Percentiles rank a stretch among this genome's conserved stretches.
Evolutionary conservation across 2,113 vertebrate genomes (phyloP).

Genomic region (Thymallus thymallus): DNA sequence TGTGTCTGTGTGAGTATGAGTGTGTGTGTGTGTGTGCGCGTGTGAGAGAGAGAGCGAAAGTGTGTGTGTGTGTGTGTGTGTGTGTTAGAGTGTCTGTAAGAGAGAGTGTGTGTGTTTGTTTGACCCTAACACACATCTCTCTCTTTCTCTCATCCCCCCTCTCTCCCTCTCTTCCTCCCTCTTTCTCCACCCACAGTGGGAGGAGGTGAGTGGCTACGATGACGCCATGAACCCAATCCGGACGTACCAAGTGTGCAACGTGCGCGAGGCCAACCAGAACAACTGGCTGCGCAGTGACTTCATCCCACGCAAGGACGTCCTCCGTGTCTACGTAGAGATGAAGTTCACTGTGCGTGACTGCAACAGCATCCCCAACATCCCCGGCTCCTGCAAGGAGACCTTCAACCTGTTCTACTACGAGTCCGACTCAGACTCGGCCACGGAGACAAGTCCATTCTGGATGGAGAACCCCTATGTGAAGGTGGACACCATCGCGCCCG

Average conservation of each 20-base stretch:
- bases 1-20: too few species aligned
- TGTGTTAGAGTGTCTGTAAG: too few species aligned
- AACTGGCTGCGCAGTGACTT: slow-evolving; percentile 97
- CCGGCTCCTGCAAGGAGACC: slow-evolving; percentile 97
- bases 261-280: slow-evolving; percentile 88
- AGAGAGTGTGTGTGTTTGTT: too few species aligned
- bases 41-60: too few species aligned
- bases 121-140: background rate
- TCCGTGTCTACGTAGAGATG: slow-evolving; percentile 93
- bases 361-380: slow-evolving; percentile 96
- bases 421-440: slow-evolving; percentile 91
- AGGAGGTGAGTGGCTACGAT: slow-evolving; percentile 95
- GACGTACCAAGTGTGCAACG: slow-evolving; percentile 96
- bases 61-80: too few species aligned
- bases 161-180: background rate
- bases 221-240: slow-evolving; percentile 96
- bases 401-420: slow-evolving; percentile 99
- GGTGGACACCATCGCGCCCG: slow-evolving; percentile 98
- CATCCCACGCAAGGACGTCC: slow-evolving; percentile 87
- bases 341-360: slow-evolving; percentile 96
- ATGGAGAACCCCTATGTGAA: slow-evolving; percentile 99
- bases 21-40: too few species aligned
- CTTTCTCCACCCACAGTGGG: slow-evolving; percentile 79
- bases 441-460: slow-evolving; percentile 93
- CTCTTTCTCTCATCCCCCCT: background rate